Evolutionary conservation across 2,888 invertebrate genomes (phyloP).

Genomic region (Byasa hedistus): DNA sequence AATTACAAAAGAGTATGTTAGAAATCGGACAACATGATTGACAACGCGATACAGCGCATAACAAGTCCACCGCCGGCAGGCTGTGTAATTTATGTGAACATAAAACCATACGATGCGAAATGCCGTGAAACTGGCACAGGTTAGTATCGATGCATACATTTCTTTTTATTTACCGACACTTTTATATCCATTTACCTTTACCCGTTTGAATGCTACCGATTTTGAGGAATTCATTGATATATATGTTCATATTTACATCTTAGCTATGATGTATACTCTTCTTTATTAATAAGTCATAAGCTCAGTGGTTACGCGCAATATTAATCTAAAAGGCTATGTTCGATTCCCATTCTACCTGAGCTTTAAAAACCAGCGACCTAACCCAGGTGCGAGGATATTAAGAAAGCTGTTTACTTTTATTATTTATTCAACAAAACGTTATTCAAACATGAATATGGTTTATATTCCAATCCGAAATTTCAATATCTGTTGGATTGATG

Average conservation of each 20-base stretch:
- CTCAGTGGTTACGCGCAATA: too few species aligned
- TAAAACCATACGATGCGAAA: conserved; percentile 12
- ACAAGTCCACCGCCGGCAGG: background rate
- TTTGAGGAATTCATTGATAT: background rate
- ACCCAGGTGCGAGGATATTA: too few species aligned
- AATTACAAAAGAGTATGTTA: background rate
- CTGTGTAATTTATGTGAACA: conserved; percentile 4
- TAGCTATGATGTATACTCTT: background rate
- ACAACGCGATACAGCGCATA: background rate
- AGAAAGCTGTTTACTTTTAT: too few species aligned
- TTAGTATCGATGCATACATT: background rate
- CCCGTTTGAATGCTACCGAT: background rate
- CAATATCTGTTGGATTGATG: background rate
- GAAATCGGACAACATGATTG: background rate
- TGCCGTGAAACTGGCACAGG: background rate
- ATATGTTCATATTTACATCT: background rate
- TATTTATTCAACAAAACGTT: background rate
- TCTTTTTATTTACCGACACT: background rate
- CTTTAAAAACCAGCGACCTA: too few species aligned
- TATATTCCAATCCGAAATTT: background rate
- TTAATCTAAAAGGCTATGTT: too few species aligned
- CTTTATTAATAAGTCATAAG: background rate
- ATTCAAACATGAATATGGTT: background rate
- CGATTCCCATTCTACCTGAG: too few species aligned
- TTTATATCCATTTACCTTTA: background rate